A percentile compares a stretch with the other conserved stretches of the same genome.
These are phyloP conservation scores for Pimephales promelas DNA, from an alignment of 2,113 vertebrate genomes.

Conservation along the genomic window DNA sequence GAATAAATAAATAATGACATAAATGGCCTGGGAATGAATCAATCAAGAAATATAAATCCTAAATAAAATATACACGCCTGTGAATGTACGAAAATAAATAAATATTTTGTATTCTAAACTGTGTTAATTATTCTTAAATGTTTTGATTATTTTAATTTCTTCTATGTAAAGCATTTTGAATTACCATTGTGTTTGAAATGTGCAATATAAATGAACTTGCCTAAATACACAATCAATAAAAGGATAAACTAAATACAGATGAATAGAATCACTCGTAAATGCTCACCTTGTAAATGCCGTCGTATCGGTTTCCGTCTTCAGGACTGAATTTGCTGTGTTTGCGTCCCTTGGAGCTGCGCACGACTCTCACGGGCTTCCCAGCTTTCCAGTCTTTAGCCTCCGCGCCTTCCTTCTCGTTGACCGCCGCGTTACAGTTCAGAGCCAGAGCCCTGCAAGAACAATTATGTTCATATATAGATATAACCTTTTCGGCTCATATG, in stretches of 20 bases:
- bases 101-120: too few species aligned
- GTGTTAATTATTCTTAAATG: too few species aligned
- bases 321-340: slow-evolving; percentile 94
- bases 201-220: too few species aligned
- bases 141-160: too few species aligned
- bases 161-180: too few species aligned
- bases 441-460: slow-evolving; percentile 83
- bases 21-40: background rate
- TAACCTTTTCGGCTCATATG: too few species aligned
- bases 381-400: slow-evolving; percentile 92
- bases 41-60: background rate
- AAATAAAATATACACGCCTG: too few species aligned
- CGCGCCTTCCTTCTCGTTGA: slow-evolving; percentile 87
- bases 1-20: background rate
- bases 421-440: slow-evolving; percentile 88
- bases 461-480: too few species aligned
- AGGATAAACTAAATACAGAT: background rate
- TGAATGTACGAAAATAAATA: too few species aligned
- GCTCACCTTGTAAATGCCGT: slow-evolving; percentile 94
- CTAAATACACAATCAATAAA: too few species aligned
- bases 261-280: background rate
- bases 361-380: slow-evolving; percentile 92
- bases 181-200: too few species aligned
- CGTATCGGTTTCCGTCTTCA: slow-evolving; percentile 92
- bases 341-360: slow-evolving; percentile 89